Evolutionary conservation across 1,140 invertebrate species (phyloP).

Genomic region (Lucilia sericata): DNA sequence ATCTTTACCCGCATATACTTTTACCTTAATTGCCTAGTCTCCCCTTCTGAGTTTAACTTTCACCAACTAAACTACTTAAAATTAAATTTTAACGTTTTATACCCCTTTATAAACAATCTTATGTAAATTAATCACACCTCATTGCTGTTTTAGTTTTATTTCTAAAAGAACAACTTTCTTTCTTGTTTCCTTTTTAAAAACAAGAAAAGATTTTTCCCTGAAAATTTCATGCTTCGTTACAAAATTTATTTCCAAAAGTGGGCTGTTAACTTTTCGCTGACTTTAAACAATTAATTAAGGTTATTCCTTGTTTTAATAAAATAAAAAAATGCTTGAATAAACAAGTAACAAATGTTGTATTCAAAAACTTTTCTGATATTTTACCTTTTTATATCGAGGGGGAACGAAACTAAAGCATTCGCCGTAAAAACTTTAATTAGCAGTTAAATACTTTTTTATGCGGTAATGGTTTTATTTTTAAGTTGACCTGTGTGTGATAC

Average conservation of each 20-base stretch:
- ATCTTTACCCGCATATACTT: no score
- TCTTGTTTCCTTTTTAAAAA: no score
- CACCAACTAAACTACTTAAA: no score
- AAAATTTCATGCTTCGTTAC: constrained; percentile 2
- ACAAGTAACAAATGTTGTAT: not conserved
- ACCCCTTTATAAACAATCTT: no score
- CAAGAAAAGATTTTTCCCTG: no score
- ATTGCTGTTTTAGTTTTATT: no score
- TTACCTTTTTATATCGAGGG: not conserved
- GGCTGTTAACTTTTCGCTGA: not conserved
- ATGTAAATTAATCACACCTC: no score
- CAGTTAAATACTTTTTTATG: not conserved
- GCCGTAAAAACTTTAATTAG: not conserved
- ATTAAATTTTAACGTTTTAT: no score
- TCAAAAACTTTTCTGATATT: not conserved
- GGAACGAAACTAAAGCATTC: not conserved
- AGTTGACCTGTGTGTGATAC: not conserved
- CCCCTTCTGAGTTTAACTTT: no score
- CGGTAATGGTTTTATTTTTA: not conserved
- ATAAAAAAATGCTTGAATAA: not conserved
- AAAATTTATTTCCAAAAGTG: not conserved
- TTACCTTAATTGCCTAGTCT: no score
- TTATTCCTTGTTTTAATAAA: not conserved
- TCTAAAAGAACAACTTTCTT: no score
- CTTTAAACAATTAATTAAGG: constrained; percentile 12